Percentiles rank a stretch among this genome's conserved stretches.
phyloP scores from a whole-genome alignment of 2,888 invertebrate species.

The Deilephila porcellus region DNA sequence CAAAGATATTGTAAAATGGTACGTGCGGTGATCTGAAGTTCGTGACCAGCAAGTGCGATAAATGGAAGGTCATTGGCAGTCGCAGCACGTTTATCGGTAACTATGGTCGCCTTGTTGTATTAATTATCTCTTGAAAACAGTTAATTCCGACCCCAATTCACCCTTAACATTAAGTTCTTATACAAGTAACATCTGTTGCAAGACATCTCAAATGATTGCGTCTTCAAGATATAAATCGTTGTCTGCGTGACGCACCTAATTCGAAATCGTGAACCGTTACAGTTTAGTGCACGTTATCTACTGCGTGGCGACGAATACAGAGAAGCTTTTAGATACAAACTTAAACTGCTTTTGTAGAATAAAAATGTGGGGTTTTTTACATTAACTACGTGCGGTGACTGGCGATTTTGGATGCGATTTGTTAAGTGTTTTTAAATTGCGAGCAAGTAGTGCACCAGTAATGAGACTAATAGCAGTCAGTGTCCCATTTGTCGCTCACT shows the following conservation, averaged over 20 bases:
- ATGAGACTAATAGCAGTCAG: background rate
- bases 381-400: conserved; percentile 40
- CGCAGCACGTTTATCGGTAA: conserved; percentile 63
- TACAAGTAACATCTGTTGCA: conserved; percentile 25
- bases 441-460: background rate
- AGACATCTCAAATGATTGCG: conserved; percentile 4
- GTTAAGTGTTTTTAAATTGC: conserved; percentile 35
- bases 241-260: conserved; percentile 52
- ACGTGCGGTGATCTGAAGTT: conserved; percentile 63
- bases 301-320: conserved; percentile 48
- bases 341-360: conserved; percentile 55
- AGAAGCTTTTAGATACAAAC: conserved; percentile 49
- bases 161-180: conserved; percentile 28
- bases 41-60: conserved; percentile 66
- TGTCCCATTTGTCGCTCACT: conserved; percentile 23
- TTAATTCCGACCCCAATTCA: conserved; percentile 33
- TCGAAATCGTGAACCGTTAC: conserved; percentile 62
- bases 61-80: conserved; percentile 57
- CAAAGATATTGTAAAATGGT: conserved; percentile 49
- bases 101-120: conserved; percentile 53
- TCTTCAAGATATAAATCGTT: conserved; percentile 45
- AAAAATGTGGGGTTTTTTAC: conserved; percentile 55
- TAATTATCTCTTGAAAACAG: conserved; percentile 47
- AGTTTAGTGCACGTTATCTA: conserved; percentile 48
- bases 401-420: conserved; percentile 37